Evolutionary conservation across 2,888 invertebrate species (phyloP).

Genomic region (Colostygia pectinataria): DNA sequence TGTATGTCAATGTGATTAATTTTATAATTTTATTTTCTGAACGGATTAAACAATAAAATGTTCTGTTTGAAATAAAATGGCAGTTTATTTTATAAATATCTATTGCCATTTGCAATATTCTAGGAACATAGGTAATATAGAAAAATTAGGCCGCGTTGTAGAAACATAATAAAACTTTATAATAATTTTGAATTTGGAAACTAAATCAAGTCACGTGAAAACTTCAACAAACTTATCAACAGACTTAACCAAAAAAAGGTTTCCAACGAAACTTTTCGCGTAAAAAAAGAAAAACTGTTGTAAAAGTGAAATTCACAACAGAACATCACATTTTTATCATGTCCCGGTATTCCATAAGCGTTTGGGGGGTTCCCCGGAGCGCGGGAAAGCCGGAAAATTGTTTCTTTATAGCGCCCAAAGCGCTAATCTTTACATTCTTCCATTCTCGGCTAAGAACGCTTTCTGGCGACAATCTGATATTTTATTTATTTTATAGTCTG

Average conservation of each 20-base stretch:
- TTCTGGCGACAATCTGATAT: slow-evolving; percentile 46
- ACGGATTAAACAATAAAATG: slow-evolving; percentile 83
- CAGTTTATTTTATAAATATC: slow-evolving; percentile 52
- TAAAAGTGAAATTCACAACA: slow-evolving; percentile 25
- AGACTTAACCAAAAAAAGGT: neutral
- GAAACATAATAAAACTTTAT: no score
- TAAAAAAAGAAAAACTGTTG: slow-evolving; percentile 24
- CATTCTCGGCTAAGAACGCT: slow-evolving; percentile 30
- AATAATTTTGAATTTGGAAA: no score
- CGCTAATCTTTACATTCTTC: slow-evolving; percentile 68
- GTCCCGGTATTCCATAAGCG: slow-evolving; percentile 69
- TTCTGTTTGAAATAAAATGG: slow-evolving; percentile 78
- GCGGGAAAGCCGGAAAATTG: slow-evolving; percentile 74
- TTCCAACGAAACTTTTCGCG: slow-evolving; percentile 2
- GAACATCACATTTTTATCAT: slow-evolving; percentile 75
- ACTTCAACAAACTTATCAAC: slow-evolving; percentile 11
- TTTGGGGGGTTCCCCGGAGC: slow-evolving; percentile 53
- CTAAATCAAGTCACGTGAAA: slow-evolving; percentile 4
- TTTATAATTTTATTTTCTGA: slow-evolving; percentile 72
- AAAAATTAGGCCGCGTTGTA: neutral
- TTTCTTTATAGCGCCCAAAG: slow-evolving; percentile 79
- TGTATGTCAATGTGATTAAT: slow-evolving; percentile 81
- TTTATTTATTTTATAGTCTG: slow-evolving; percentile 75
- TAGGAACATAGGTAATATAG: neutral
- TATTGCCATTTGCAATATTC: slow-evolving; percentile 19